Base-by-base conservation (phyloP, 2,797 vertebrate species). In the Neostethus bicornis region DNA sequence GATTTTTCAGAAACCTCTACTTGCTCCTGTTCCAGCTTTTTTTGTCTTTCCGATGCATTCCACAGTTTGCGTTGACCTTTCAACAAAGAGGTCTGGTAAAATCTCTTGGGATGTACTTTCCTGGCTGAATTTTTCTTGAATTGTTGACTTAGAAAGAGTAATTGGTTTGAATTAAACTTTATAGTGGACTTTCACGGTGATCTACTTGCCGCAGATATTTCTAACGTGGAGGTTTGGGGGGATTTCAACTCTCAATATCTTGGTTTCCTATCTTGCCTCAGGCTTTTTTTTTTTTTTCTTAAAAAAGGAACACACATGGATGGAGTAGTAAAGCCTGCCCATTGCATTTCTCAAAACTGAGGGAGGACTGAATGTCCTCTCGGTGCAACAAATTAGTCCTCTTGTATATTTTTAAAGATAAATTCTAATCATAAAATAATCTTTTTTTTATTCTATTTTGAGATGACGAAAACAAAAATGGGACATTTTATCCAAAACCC, bases 41-140 rank as follows among this genome's bases (percentile, higher is more conserved):
- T 21, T 23, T 26, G 14, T 16, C 53, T 24, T 61, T 25, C 53
- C 2, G 3, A 41, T 41, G 39, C 73, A 66, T 86, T 85, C 73
- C 67, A 75, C 17, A 0, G 26, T 54, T 42, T 50, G 23, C 11
- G 0, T 42, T 78, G 73, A 81, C 75, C 71, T 72, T 70, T 79
- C 35, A 49, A 21, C 70, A 16, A 3, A 21, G 61, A 69, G 79
- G 84, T 74, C 73, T 68, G 70, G 70, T 66, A 38, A 49, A 39
- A 66, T 83, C 80, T 75, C 67, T n/a, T 70, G 72, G 74, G 81
- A 80, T 77, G 62, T 65, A 23, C 74, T 75, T 70, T 34, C 16
- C 58, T 1, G 25, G 51, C 62, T 24, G 63, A 68, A 41, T 64
- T 79, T 64, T 74, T 50, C 61, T 41, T 47, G 20, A 68, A 23